Evolutionary conservation across 2,113 vertebrate genomes (phyloP), one percentile per base, ranked within the genome.

Genomic region (Egretta garzetta): DNA sequence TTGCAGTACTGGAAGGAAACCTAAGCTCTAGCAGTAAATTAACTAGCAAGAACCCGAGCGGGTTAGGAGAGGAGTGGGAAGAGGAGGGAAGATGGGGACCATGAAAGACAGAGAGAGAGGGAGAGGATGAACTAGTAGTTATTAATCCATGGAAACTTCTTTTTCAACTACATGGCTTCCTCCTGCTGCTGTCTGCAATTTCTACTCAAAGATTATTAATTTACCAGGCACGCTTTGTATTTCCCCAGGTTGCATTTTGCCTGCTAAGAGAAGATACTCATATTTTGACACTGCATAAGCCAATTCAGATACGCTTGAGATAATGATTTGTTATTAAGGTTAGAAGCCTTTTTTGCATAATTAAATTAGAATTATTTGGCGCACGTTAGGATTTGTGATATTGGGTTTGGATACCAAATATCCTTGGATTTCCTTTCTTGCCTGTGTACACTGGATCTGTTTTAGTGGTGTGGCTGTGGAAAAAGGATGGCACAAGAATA

Each of bases 131-230:
- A 70, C 10, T 2, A 0, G 20, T 19, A 20, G 72, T 35, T 90
- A 70, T 39, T 80, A 49, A 56, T 66, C 53, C 12, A 49, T 27
- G 20, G 75, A 90, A 86, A 39, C 12, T 20, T 30, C 11, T 64
- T 75, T 77, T 59, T 60, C 49, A 74, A n/a, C 75, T 41, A 3
- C 58, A 45, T 37, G 47, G 49, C 41, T 93, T 58, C 55, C 79
- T 52, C 30, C 56, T 30, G 20, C 52, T 76, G 19, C 64, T 62
- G 18, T 15, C 81, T 75, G 53, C 64, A 11, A 13, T 80, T 79
- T 67, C 76, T 93, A 26, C 64, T 72, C 55, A 45, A 27, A 89
- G 76, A 63, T 76, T 73, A 87, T 94, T 94, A 92, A 93, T 85
- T 95, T 76, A 37, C 52, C 49, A 68, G 70, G 16, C 60, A 55